A percentile compares a stretch with the other conserved stretches of the same genome.
These are phyloP conservation scores for Pyrocephalus nanus DNA, from an alignment of 2,797 vertebrate genomes.

Conservation along the genomic window DNA sequence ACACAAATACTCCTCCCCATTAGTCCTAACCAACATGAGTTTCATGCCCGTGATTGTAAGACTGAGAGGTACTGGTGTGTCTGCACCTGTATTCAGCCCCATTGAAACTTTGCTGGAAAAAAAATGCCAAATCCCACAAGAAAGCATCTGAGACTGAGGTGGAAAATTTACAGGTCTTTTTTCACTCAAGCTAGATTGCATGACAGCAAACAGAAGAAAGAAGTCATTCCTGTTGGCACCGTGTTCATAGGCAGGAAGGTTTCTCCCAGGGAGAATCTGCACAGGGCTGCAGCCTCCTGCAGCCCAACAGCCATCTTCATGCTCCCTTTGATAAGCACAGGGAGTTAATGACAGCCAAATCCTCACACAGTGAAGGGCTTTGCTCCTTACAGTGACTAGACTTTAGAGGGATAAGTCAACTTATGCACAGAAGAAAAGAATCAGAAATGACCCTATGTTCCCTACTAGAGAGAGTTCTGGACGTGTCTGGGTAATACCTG, in stretches of 20 bases:
- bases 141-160: neutral
- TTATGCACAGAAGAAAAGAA: neutral
- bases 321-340: neutral
- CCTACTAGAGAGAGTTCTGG: neutral
- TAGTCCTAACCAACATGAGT: neutral
- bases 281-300: neutral
- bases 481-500: neutral
- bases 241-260: neutral
- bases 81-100: neutral
- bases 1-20: neutral
- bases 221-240: neutral
- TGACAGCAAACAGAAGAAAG: neutral
- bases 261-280: neutral
- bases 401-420: neutral
- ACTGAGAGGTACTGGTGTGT: neutral
- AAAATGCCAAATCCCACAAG: neutral
- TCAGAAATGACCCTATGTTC: neutral
- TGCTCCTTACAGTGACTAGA: neutral
- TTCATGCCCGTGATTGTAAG: neutral
- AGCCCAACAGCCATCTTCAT: fast-evolving
- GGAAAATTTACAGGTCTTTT: neutral
- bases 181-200: neutral
- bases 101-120: neutral
- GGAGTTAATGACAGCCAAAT: neutral
- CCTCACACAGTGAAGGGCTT: neutral